A percentile compares a stretch with the other conserved stretches of the same genome.
These are phyloP conservation scores for Phasia obesa DNA, from an alignment of 2,888 invertebrate species.

Conservation along the genomic window DNA sequence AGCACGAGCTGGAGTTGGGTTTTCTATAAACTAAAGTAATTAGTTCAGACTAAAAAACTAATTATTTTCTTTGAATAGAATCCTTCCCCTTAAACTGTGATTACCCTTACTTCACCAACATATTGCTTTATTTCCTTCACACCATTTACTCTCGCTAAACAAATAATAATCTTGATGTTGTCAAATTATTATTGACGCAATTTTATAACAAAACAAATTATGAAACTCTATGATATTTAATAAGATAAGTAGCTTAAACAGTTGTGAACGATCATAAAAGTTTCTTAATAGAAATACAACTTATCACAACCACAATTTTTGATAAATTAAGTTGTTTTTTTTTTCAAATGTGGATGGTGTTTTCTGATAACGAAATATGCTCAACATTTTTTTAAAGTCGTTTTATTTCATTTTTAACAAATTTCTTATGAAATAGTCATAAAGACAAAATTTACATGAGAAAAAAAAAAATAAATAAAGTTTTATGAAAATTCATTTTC, in stretches of 20 bases:
- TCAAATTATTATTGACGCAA: conserved; percentile 50
- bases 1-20: too few species aligned
- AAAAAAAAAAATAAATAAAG: too few species aligned
- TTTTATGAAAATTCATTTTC: too few species aligned
- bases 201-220: conserved; percentile 20
- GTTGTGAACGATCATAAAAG: conserved; percentile 34
- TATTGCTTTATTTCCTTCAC: neutral
- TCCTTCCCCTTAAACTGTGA: conserved; percentile 14
- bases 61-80: too few species aligned
- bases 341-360: conserved; percentile 15
- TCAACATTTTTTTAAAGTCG: neutral
- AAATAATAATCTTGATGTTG: conserved; percentile 29
- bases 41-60: too few species aligned
- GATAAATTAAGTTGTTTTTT: conserved; percentile 13
- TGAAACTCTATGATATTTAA: conserved; percentile 10
- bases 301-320: conserved; percentile 13
- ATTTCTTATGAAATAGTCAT: neutral
- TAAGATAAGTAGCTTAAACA: conserved; percentile 60
- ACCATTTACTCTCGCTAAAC: conserved; percentile 21
- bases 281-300: conserved; percentile 28
- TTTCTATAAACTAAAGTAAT: too few species aligned
- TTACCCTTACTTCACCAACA: neutral
- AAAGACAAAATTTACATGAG: neutral
- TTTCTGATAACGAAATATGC: conserved; percentile 9
- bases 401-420: neutral